These are phyloP conservation scores for Whitmania pigra DNA, from an alignment of 1,140 invertebrate species.

Conservation along the genomic window DNA sequence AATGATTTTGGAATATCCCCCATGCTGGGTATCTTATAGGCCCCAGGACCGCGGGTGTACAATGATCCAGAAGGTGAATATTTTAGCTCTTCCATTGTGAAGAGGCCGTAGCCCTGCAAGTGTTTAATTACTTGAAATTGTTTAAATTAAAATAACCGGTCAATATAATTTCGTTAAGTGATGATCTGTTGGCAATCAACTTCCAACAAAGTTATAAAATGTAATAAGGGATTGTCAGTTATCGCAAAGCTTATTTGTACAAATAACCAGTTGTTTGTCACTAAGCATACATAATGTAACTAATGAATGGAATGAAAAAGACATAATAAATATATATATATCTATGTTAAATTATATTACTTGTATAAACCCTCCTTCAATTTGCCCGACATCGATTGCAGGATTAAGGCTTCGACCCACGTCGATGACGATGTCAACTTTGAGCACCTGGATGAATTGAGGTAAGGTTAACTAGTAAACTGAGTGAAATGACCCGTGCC, in stretches of 20 bases:
- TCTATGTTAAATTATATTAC: constrained; percentile 25
- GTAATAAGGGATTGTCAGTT: no score
- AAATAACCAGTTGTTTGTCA: no score
- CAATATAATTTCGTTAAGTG: no score
- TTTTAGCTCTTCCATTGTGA: constrained; percentile 74
- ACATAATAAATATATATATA: not conserved
- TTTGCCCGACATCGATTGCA: constrained; percentile 87
- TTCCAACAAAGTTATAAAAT: no score
- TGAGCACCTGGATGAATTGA: constrained; percentile 51
- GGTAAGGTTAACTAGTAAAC: no score
- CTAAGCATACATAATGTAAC: no score
- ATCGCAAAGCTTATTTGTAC: no score
- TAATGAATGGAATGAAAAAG: no score
- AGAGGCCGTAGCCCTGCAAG: constrained; percentile 66
- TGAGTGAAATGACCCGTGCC: no score
- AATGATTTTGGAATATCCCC: constrained; percentile 78
- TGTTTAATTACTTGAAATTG: no score
- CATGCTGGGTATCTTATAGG: constrained; percentile 80
- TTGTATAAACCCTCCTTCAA: constrained; percentile 84
- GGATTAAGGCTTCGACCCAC: constrained; percentile 81
- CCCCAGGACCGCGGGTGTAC: constrained; percentile 72
- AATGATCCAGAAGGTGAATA: constrained; percentile 68
- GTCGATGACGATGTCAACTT: constrained; percentile 90
- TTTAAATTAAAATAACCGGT: no score
- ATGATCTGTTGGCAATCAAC: no score